These are phyloP conservation scores for Pristionchus mayeri DNA, from an alignment of 2,888 invertebrate species.

Conservation along the genomic window DNA sequence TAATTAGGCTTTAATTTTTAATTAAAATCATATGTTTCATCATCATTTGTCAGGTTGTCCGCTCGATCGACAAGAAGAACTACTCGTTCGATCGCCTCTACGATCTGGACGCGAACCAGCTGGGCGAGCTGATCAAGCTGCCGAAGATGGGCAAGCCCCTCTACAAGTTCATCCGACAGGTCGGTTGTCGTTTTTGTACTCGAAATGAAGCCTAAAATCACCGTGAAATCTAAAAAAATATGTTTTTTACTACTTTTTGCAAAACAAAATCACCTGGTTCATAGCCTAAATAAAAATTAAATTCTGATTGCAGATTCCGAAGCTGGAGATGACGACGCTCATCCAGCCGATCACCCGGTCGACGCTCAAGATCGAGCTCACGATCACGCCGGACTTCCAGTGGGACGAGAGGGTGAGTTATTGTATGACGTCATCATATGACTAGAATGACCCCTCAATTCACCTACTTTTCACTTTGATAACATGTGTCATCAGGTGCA, in stretches of 20 bases:
- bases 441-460: neutral
- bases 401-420: conserved; percentile 88
- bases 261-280: neutral
- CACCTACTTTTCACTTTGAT: neutral
- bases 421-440: neutral
- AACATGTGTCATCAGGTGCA: neutral
- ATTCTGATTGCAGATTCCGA: conserved; percentile 84
- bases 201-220: no score
- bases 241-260: no score
- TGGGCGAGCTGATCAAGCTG: conserved; percentile 90
- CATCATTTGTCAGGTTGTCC: conserved; percentile 82
- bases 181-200: neutral
- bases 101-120: conserved; percentile 95
- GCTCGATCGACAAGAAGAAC: conserved; percentile 95
- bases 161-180: conserved; percentile 93
- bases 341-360: conserved; percentile 94
- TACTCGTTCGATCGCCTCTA: conserved; percentile 84
- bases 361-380: conserved; percentile 93
- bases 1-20: neutral
- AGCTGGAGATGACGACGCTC: conserved; percentile 93
- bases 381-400: conserved; percentile 97
- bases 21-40: neutral
- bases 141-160: conserved; percentile 95
- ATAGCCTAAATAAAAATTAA: neutral
- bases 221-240: no score